Evolutionary conservation across 2,113 vertebrate species (phyloP).

Genomic region (Leptobrachium leishanense): DNA sequence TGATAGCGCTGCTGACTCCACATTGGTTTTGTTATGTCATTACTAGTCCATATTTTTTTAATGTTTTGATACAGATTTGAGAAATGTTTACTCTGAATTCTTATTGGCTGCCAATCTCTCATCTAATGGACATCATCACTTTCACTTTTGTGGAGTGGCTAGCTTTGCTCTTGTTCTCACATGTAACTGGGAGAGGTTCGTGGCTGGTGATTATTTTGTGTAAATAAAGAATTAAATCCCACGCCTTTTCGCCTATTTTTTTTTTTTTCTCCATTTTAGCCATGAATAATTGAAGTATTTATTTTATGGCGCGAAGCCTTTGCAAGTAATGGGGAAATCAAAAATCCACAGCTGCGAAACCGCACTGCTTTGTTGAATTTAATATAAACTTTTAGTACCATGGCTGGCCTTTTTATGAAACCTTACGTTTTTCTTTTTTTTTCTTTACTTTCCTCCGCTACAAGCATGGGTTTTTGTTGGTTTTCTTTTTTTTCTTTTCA

Average conservation of each 20-base stretch:
- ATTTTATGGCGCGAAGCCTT: slow-evolving; percentile 10
- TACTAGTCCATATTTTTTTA: no score
- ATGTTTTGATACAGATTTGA: no score
- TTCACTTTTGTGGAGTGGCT: not conserved
- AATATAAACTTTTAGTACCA: slow-evolving; percentile 42
- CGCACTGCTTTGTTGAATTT: slow-evolving; percentile 3
- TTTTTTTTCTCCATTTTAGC: not conserved
- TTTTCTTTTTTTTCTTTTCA: no score
- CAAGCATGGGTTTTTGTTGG: no score
- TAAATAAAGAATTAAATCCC: slow-evolving; percentile 1
- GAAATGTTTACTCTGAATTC: not conserved
- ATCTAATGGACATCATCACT: not conserved
- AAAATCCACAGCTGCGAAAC: slow-evolving; percentile 15
- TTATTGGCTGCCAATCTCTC: not conserved
- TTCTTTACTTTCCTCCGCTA: not conserved
- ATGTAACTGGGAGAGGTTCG: not conserved
- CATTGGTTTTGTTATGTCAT: no score
- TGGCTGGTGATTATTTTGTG: not conserved
- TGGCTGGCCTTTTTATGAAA: slow-evolving; percentile 31
- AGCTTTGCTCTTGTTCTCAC: not conserved
- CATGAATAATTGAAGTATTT: slow-evolving; percentile 34
- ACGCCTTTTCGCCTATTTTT: not conserved
- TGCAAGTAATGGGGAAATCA: slow-evolving; percentile 8
- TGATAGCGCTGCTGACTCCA: no score
- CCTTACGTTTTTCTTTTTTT: slow-evolving; percentile 11